These are phyloP conservation scores for Fundulus diaphanus DNA, from an alignment of 2,797 vertebrate species.

Conservation along the genomic window DNA sequence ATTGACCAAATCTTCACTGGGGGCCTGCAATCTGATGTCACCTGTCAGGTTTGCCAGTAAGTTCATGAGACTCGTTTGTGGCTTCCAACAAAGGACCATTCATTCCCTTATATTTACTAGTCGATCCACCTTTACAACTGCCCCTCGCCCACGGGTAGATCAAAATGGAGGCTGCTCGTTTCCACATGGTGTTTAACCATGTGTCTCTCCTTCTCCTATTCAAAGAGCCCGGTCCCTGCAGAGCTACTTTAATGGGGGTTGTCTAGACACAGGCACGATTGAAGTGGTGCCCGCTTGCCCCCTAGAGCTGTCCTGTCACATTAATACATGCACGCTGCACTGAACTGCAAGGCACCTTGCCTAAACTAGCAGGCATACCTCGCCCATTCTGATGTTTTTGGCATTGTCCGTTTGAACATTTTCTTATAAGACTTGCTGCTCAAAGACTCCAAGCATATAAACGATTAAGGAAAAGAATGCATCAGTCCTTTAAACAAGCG, in stretches of 20 bases:
- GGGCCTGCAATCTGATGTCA: slow-evolving; percentile 95
- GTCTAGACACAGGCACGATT: slow-evolving; percentile 70
- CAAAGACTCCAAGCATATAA: slow-evolving; percentile 4
- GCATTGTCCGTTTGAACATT: slow-evolving; percentile 12
- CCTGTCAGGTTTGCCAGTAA: slow-evolving; percentile 98
- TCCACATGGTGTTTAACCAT: slow-evolving; percentile 34
- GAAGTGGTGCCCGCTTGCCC: slow-evolving; percentile 60
- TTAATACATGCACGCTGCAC: slow-evolving; percentile 67
- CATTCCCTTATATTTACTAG: slow-evolving; percentile 2
- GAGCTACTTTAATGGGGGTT: slow-evolving; percentile 59
- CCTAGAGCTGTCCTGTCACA: slow-evolving; percentile 75
- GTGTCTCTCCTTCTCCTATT: slow-evolving; percentile 56
- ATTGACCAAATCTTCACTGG: slow-evolving; percentile 99
- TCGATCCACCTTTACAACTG: slow-evolving; percentile 21
- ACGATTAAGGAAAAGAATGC: slow-evolving; percentile 6
- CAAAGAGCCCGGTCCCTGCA: slow-evolving; percentile 61
- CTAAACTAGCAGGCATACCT: slow-evolving; percentile 37
- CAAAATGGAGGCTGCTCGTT: slow-evolving; percentile 26
- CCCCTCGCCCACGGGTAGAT: slow-evolving; percentile 17
- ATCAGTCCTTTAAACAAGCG: slow-evolving; percentile 15
- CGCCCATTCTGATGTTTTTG: slow-evolving; percentile 31
- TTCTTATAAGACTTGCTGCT: not conserved
- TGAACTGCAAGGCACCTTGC: slow-evolving; percentile 64
- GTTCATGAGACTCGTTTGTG: slow-evolving; percentile 52
- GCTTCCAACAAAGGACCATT: slow-evolving; percentile 4